Percentiles rank a stretch among this genome's conserved stretches.
Evolutionary conservation across 2,888 invertebrate genomes (phyloP).

Genomic region (Drosophila prolongata): DNA sequence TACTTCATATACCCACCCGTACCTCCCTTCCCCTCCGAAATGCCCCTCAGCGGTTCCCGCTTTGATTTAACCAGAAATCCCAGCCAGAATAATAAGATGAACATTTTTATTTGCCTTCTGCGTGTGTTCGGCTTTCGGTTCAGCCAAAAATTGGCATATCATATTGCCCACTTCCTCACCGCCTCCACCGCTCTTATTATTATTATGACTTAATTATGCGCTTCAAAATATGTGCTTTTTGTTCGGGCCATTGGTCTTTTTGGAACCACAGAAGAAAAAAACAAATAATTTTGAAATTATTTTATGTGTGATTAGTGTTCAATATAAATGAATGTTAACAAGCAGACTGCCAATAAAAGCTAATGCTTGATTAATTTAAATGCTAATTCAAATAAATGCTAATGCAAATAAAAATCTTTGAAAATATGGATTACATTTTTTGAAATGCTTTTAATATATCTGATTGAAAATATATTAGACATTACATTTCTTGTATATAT

Average conservation of each 20-base stretch:
- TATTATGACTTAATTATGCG: slow-evolving; percentile 80
- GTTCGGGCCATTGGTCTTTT: slow-evolving; percentile 49
- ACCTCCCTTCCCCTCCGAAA: not conserved
- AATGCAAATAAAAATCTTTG: too few relatives aligned
- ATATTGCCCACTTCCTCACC: slow-evolving; percentile 36
- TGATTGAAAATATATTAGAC: too few relatives aligned
- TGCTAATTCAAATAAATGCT: too few relatives aligned
- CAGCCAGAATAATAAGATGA: slow-evolving; percentile 73
- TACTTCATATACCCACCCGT: not conserved
- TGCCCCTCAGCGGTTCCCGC: slow-evolving; percentile 43
- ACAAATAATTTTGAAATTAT: too few relatives aligned
- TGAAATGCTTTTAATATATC: too few relatives aligned
- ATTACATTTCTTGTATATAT: too few relatives aligned
- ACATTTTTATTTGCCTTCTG: slow-evolving; percentile 64
- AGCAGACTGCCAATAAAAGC: too few relatives aligned
- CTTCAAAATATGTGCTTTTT: slow-evolving; percentile 57
- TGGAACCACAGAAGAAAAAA: not conserved
- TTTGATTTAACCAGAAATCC: slow-evolving; percentile 73
- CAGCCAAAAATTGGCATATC: slow-evolving; percentile 64
- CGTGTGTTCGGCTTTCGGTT: slow-evolving; percentile 36
- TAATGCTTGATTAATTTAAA: too few relatives aligned
- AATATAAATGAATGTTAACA: too few relatives aligned
- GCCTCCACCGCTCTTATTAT: slow-evolving; percentile 33
- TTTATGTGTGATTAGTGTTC: too few relatives aligned
- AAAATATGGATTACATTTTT: too few relatives aligned